Percentiles rank a stretch among this genome's conserved stretches.
Evolutionary conservation across 2,113 vertebrate species (phyloP).

Genomic region (Martes martes): DNA sequence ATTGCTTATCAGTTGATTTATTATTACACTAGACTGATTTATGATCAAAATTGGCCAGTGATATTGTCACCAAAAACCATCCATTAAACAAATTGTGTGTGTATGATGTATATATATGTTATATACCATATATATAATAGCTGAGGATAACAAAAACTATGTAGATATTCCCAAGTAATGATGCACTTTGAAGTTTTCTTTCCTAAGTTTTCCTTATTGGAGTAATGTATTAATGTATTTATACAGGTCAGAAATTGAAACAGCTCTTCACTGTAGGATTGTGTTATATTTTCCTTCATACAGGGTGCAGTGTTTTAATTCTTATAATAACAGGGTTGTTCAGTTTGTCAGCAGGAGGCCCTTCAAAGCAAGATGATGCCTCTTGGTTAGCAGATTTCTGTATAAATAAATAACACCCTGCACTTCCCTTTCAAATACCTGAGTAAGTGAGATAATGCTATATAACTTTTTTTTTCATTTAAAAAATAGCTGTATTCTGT

Average conservation of each 20-base stretch:
- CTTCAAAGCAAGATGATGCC: conserved; percentile 72
- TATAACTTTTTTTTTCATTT: conserved; percentile 74
- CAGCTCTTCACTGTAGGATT: background rate
- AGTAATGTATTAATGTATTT: background rate
- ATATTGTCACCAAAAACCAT: conserved; percentile 71
- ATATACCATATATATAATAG: conserved; percentile 30
- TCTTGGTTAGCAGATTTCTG: conserved; percentile 64
- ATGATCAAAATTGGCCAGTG: conserved; percentile 65
- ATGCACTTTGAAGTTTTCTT: background rate
- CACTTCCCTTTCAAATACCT: conserved; percentile 43
- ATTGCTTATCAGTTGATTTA: conserved; percentile 78
- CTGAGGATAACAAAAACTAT: conserved; percentile 44
- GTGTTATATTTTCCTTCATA: conserved; percentile 1
- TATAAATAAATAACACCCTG: conserved; percentile 73
- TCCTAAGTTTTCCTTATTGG: background rate
- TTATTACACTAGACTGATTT: conserved; percentile 61
- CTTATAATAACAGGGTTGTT: conserved; percentile 65
- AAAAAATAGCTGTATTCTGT: conserved; percentile 83
- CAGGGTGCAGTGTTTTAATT: conserved; percentile 55
- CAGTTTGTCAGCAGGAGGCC: conserved; percentile 72
- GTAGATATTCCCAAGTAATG: background rate
- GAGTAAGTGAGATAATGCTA: conserved; percentile 65
- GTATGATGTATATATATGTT: background rate
- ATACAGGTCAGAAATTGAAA: conserved; percentile 34
- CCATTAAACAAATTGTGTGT: conserved; percentile 31